Evolutionary conservation across 2,113 vertebrate genomes (phyloP).

Genomic region (Vidua macroura): DNA sequence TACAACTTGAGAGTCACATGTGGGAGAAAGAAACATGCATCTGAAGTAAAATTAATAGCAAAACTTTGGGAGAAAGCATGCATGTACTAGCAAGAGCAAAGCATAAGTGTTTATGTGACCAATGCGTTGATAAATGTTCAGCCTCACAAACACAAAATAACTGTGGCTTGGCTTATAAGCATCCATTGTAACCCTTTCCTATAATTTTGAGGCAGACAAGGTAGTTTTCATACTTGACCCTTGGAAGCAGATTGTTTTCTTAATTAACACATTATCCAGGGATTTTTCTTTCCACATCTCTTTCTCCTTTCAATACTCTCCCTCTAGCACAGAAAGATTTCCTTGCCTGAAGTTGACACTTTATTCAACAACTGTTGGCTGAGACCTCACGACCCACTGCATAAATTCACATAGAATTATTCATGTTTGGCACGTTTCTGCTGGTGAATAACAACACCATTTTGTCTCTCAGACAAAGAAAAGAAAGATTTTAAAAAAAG

Average conservation of each 20-base stretch:
- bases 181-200: constrained; percentile 6
- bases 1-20: constrained; percentile 33
- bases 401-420: constrained; percentile 53
- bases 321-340: constrained; percentile 32
- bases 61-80: constrained; percentile 24
- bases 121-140: constrained; percentile 2
- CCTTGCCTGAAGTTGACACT: constrained; percentile 34
- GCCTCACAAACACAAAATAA: constrained; percentile 43
- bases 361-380: constrained; percentile 43
- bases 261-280: constrained; percentile 41
- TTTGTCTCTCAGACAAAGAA: constrained; percentile 51
- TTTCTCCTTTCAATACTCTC: neutral
- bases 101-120: neutral
- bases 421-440: constrained; percentile 50
- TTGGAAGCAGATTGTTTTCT: constrained; percentile 40
- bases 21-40: constrained; percentile 17
- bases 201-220: neutral
- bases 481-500: neutral
- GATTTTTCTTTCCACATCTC: constrained; percentile 33
- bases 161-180: constrained; percentile 11
- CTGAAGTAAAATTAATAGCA: constrained; percentile 54
- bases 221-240: constrained; percentile 28
- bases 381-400: neutral
- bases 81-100: constrained; percentile 8
- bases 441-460: constrained; percentile 16